Base-by-base conservation (phyloP, 1,140 invertebrate genomes). In the Lucilia cuprina region DNA sequence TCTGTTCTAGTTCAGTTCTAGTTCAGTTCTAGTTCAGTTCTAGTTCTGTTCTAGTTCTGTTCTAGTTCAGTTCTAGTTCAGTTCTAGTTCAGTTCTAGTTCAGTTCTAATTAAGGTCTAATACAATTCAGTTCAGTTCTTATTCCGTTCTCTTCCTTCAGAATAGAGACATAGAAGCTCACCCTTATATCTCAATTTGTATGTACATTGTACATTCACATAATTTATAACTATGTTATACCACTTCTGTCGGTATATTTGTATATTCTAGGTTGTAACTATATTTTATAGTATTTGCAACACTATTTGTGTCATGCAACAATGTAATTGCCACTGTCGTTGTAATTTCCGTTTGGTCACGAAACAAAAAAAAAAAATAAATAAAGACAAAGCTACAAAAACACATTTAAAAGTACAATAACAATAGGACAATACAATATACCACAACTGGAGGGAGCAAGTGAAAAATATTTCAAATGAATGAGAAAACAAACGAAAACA, bases 311-410 rank as follows among this genome's bases (percentile, higher is more conserved):
- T 90, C 89, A 90, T 90, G 89, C 88, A 90, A 89, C 89, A 89
- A 89, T 90, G 89, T 90, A 90, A 90, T 90, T 89, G 89, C 89
- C 89, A 90, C 87, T 90, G 89, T 89, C 89, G 89, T 90, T 90
- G 89, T 89, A 88, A 89, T 89, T 89, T 90, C 89, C 89, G 89
- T 87, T 74, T 89, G 87, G 87, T 89, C 88, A 90, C 88, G 82
- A 83, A 55, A 80, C 75, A 65, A 75, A 83, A 74, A 83, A 74
- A 50, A 30, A 78, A 13, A 47, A 14, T 30, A 75, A 83, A 7
- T 47, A 34, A 19, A 70, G 50, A 50, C 35, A 41, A 35, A 35
- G 14, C 17, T 12, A 47, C 8, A 35, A 41, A 41, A 19, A 70
- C n/a, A 70, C 50, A 70, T 70, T 70, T 70, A 21, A 70, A 70